Evolutionary conservation across 2,113 vertebrate genomes (phyloP).

Genomic region (Bujurquina vittata): DNA sequence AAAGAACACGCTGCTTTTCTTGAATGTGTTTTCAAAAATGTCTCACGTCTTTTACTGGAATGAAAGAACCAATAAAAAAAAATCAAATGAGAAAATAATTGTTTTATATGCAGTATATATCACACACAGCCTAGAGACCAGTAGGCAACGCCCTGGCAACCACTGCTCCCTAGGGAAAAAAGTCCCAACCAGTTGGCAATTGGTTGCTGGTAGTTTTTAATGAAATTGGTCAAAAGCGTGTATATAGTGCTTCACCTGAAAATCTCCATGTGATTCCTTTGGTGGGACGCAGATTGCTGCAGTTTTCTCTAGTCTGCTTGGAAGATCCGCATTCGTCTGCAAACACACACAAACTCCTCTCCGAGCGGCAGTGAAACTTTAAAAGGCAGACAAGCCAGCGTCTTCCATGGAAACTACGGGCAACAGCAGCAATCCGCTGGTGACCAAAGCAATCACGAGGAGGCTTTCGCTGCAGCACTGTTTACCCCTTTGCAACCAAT

Average conservation of each 20-base stretch:
- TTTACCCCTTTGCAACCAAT: too few relatives aligned
- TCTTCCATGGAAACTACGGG: too few relatives aligned
- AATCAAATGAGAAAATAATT: not conserved
- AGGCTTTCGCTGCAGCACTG: too few relatives aligned
- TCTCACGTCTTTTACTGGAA: not conserved
- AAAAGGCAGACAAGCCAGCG: too few relatives aligned
- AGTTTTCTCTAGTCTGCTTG: not conserved
- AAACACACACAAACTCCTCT: not conserved
- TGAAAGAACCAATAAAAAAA: not conserved
- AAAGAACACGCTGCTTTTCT: not conserved
- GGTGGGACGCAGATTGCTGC: not conserved
- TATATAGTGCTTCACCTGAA: not conserved
- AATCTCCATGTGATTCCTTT: not conserved
- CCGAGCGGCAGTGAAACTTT: too few relatives aligned
- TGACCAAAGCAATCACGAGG: too few relatives aligned
- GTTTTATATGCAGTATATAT: too few relatives aligned
- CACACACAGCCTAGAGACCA: not conserved
- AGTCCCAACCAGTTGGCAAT: not conserved
- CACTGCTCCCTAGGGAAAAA: not conserved
- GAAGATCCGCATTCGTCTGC: not conserved
- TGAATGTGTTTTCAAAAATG: not conserved
- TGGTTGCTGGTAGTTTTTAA: not conserved
- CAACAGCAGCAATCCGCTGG: too few relatives aligned
- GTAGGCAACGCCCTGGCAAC: not conserved
- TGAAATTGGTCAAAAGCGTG: not conserved